A percentile compares a stretch with the other conserved stretches of the same genome.
These are phyloP conservation scores for Kryptolebias ocellatus DNA, from an alignment of 2,797 vertebrate species.

Conservation along the genomic window DNA sequence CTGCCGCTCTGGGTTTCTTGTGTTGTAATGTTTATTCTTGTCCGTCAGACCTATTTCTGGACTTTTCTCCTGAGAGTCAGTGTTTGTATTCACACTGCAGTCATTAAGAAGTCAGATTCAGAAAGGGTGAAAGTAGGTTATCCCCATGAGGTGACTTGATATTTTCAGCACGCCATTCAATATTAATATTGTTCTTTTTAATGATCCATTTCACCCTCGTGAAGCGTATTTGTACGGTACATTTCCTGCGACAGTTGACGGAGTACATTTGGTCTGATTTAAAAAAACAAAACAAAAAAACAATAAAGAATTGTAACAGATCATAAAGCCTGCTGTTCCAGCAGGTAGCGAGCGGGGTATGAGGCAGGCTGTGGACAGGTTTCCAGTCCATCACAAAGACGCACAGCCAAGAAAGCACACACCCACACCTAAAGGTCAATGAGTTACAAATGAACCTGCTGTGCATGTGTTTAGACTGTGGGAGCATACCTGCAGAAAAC, in stretches of 20 bases:
- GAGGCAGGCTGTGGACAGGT: no score
- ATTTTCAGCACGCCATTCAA: slow-evolving; percentile 22
- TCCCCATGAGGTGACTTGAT: slow-evolving; percentile 24
- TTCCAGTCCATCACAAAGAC: no score
- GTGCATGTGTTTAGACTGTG: no score
- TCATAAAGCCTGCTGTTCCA: no score
- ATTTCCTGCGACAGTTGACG: not conserved
- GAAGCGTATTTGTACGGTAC: not conserved
- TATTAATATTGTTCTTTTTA: slow-evolving; percentile 10
- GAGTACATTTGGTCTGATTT: not conserved
- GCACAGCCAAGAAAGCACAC: no score
- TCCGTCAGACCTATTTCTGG: slow-evolving; percentile 43
- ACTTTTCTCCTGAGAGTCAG: slow-evolving; percentile 29
- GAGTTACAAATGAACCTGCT: no score
- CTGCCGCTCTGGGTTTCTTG: slow-evolving; percentile 15
- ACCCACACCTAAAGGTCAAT: no score
- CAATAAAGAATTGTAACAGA: not conserved
- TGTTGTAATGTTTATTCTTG: slow-evolving; percentile 8
- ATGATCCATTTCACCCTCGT: not conserved
- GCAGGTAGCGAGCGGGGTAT: no score
- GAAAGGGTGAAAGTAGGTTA: slow-evolving; percentile 28
- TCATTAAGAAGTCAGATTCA: slow-evolving; percentile 33
- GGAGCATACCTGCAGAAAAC: no score
- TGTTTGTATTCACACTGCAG: slow-evolving; percentile 40
- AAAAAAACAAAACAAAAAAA: not conserved